phyloP scores from a whole-genome alignment of 1,140 invertebrate species.

The Cherax quadricarinatus region DNA sequence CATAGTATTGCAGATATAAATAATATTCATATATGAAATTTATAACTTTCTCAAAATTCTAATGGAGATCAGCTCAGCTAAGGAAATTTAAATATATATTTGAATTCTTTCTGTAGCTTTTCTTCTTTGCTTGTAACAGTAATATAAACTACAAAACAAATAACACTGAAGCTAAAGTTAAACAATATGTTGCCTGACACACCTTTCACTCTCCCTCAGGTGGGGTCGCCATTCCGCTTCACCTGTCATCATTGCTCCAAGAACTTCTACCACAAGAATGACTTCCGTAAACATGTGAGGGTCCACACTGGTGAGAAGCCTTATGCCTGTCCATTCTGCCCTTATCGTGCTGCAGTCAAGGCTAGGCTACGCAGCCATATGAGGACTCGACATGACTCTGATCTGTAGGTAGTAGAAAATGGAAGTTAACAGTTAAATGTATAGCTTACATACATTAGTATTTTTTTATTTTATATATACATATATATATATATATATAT shows the following conservation, averaged over 20 bases:
- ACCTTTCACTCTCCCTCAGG: constrained; percentile 58
- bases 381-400: constrained; percentile 49
- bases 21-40: no score
- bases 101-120: no score
- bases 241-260: constrained; percentile 63
- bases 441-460: no score
- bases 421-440: no score
- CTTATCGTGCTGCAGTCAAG: constrained; percentile 51
- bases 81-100: no score
- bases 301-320: constrained; percentile 66
- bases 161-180: not conserved
- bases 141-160: not conserved
- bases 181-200: constrained; percentile 4
- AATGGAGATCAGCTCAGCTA: no score
- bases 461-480: no score
- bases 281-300: constrained; percentile 66
- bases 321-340: constrained; percentile 61
- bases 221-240: constrained; percentile 61
- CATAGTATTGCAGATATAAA: no score
- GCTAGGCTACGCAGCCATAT: constrained; percentile 55
- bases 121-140: no score
- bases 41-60: no score
- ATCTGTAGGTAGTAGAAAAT: constrained; percentile 24
- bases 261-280: constrained; percentile 70
- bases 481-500: no score